Base-by-base conservation (phyloP, 2,797 vertebrate genomes). In the Fistularia commersonii region DNA sequence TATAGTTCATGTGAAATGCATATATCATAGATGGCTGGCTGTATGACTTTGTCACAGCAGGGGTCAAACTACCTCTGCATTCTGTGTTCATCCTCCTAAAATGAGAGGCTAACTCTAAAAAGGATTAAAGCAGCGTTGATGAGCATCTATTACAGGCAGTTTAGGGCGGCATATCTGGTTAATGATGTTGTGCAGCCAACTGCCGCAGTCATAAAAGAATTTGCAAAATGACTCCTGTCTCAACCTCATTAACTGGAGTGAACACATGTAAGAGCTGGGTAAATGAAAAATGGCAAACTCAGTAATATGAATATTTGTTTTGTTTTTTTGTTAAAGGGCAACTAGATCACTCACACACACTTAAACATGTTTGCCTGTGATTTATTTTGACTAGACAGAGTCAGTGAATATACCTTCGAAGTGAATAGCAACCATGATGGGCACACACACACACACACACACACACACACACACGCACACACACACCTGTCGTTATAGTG, bases 31-130 rank as follows among this genome's bases (percentile, higher is more conserved):
- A 45, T 34, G 45, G 32, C 32, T 48, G 45, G 58, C 32, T 45
- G 32, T 37, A 1, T 34, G 61, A 61, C 63, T 52, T 64, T 60
- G 64, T 69, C 69, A 45, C 48, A n/a, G 49, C 40, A 8, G 48
- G 51, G 51, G 58, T 76, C 37, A 43, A 38, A 42, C 23, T 50
- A 36, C 32, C 14, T 42, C 48, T 53, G 46, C 10, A 6, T 37
- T 57, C 23, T 32, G 38, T 57, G 45, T 45, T 42, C 8, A 51
- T 60, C 11, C 41, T 61, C 41, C 11, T 43, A 44, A 71, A 67
- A 61, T 57, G 40, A 36, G n/a, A 56, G 45, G 11, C 15, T n/a
- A 38, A 53, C 35, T 60, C 45, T 51, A 23, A 33, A 64, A 41
- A 45, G 41, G 57, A 54, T 52, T 54, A 51, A 43, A 41, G 56